Conservation (phyloP, 2,113 vertebrate species). For the Ceuthmochares aereus region DNA sequence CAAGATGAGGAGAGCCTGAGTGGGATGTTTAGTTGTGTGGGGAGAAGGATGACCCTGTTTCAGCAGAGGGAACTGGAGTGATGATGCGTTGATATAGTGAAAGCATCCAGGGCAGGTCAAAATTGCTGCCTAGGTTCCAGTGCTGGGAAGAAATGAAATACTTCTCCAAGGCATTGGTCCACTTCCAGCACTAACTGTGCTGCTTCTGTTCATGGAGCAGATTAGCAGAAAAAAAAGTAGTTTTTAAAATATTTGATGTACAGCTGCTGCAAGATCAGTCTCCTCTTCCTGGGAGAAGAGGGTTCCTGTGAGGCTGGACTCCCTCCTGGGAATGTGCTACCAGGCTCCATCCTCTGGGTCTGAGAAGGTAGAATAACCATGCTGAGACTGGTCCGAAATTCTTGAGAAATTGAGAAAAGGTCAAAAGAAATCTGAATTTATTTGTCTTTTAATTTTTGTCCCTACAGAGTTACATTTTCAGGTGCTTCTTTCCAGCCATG, state of each 20-base stretch:
- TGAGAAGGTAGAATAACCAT: not conserved
- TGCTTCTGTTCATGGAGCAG: conserved; percentile 4
- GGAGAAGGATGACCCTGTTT: conserved; percentile 24
- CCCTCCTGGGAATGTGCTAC: not conserved
- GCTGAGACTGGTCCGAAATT: not conserved
- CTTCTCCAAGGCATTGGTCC: not conserved
- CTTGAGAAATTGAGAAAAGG: not conserved
- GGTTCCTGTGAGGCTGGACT: not conserved
- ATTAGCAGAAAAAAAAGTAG: not conserved
- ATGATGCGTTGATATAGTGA: conserved; percentile 7
- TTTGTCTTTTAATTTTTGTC: not conserved
- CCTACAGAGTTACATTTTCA: not conserved
- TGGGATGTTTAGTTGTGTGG: not conserved
- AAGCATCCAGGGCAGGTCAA: not conserved
- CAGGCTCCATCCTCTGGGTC: not conserved
- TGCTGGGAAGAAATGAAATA: conserved; percentile 3
- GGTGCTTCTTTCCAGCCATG: not conserved
- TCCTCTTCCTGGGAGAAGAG: not conserved
- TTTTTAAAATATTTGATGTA: not conserved
- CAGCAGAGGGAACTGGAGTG: not conserved
- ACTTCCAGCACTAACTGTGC: not conserved
- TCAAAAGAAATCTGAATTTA: not conserved
- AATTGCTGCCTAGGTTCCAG: not conserved
- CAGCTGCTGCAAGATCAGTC: not conserved
- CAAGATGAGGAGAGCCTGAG: not conserved